Base-by-base conservation (phyloP, 2,888 invertebrate species). In the Sinopyrophorus schimmeli region DNA sequence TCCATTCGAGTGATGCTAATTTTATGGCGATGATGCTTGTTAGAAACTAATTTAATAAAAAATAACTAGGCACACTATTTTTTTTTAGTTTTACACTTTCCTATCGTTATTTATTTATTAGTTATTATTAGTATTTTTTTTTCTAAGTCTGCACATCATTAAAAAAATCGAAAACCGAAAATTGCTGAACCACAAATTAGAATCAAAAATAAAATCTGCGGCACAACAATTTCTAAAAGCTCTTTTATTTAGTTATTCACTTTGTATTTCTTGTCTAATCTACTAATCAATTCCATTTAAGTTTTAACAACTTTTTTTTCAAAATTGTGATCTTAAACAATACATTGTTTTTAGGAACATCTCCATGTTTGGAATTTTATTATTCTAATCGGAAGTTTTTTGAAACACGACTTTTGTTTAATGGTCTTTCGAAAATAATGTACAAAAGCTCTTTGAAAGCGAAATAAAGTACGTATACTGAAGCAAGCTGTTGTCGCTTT, bases 281-380 rank as follows among this genome's bases (percentile, higher is more conserved):
- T 40, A 53, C 53, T 61, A 62, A 60, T 66, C 66, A 66, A 67
- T 67, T 67, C 67, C 67, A 66, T 64, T 64, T 60, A 67, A 17
- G 28, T 52, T 30, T 47, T 52, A 52, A 41, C 38, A 43, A 47
- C 5, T 21, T 40, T 35, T 21, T 18, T 38, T 17, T 23, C 30
- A 46, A n/a, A 40, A 50, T 46, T 50, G n/a, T n/a, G n/a, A n/a
- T n/a, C n/a, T n/a, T 11, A 46, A 40, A 40, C 50, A 40, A 28
- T 41, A 28, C 42, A 27, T 20, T 14, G 12, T n/a, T n/a, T n/a
- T n/a, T n/a, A n/a, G n/a, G n/a, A n/a, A n/a, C n/a, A n/a, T n/a
- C n/a, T n/a, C n/a, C n/a, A n/a, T n/a, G n/a, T n/a, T n/a, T n/a
- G n/a, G n/a, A n/a, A n/a, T n/a, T n/a, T n/a, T n/a, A n/a, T n/a